Conservation (phyloP, 2,888 invertebrate genomes). For the Scrobipalpa costella region DNA sequence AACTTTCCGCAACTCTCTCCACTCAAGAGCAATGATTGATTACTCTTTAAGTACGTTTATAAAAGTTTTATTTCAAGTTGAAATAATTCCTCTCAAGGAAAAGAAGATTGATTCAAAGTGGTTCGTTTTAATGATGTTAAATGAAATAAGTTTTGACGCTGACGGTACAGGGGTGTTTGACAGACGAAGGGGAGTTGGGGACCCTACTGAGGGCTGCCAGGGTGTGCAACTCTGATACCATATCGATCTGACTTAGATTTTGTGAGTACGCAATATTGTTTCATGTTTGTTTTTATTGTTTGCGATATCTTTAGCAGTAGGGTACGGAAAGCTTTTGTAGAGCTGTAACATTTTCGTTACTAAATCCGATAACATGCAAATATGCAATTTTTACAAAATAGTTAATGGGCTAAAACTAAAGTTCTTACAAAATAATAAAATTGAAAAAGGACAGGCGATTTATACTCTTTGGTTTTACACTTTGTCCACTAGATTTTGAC, state of each 20-base stretch:
- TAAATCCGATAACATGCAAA: no score
- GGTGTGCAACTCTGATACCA: slow-evolving; percentile 22
- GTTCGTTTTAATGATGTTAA: slow-evolving; percentile 13
- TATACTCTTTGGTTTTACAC: no score
- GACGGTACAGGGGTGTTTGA: slow-evolving; percentile 22
- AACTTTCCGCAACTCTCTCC: background rate
- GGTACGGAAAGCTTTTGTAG: no score
- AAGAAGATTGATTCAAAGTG: slow-evolving; percentile 6
- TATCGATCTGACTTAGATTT: slow-evolving; percentile 14
- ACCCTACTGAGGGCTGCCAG: slow-evolving; percentile 1
- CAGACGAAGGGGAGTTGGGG: background rate
- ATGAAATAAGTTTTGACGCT: slow-evolving; percentile 28
- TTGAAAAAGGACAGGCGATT: no score
- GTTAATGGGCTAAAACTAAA: no score
- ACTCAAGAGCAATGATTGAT: slow-evolving; percentile 22
- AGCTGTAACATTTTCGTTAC: no score
- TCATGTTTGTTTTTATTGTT: background rate
- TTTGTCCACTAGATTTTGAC: no score
- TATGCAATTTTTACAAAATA: no score
- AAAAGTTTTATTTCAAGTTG: background rate
- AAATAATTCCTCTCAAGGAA: background rate
- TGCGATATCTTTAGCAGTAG: background rate
- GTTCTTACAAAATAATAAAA: no score
- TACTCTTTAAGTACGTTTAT: slow-evolving; percentile 21
- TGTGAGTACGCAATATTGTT: background rate